Base-by-base conservation (phyloP, 2,888 invertebrate species). In the Automeris io region DNA sequence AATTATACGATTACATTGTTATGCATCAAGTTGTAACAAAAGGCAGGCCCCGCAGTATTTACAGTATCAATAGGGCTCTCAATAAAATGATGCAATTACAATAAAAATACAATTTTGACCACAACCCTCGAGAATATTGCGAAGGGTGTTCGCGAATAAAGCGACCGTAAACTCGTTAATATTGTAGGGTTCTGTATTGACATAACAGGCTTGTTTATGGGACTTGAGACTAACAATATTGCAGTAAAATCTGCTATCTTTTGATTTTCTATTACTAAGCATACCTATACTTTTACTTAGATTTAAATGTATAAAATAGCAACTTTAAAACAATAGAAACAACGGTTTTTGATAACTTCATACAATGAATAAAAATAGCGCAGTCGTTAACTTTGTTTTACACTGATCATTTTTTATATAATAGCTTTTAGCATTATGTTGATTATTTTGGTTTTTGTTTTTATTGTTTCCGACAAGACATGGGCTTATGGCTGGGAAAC, bases 61-160 rank as follows among this genome's bases (percentile, higher is more conserved):
- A 80, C 82, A 73, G 75, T 69, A 67, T 61, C 61, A 59, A 59
- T 66, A 68, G 58, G 64, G 64, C 57, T 71, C 70, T 73, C 71
- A 66, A 80, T 78, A 73, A 76, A 78, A 70, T 63, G 62, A 58
- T 67, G 74, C 78, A 70, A 81, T 86, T 85, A 85, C 75, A 82
- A 85, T 86, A 85, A 85, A 85, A 85, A 85, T 83, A 85, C 81
- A 83, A 82, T 85, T 83, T 81, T 68, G 73, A 79, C 79, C 77
- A 61, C 82, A 81, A 75, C 85, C 82, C 83, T 69, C 64, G 59
- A 46, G 58, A 58, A 68, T 56, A 59, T 54, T 42, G 42, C 48
- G 65, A 71, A 69, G 81, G 80, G 77, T 71, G 75, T 68, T 80
- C 59, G 85, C 83, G 59, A 83, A 82, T 81, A 81, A 79, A 75